These are phyloP conservation scores for Apantesis nais DNA, from an alignment of 2,888 invertebrate genomes.

Conservation along the genomic window DNA sequence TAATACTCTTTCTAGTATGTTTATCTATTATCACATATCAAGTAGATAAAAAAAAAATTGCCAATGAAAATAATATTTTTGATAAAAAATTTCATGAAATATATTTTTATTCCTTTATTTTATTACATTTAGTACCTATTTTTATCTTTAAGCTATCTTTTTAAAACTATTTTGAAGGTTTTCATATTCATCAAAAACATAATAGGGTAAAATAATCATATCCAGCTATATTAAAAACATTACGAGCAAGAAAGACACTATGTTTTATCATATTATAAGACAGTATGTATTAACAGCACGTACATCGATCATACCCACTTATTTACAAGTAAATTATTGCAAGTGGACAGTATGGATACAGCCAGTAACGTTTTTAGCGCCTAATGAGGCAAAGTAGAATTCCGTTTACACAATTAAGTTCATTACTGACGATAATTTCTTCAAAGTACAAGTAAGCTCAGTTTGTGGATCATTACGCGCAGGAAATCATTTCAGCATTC, in stretches of 20 bases:
- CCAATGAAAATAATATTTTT: no score
- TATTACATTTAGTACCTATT: no score
- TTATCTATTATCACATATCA: neutral
- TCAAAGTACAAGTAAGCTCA: slow-evolving; percentile 77
- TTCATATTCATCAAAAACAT: neutral
- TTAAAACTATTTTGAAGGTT: no score
- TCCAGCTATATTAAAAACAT: slow-evolving; percentile 25
- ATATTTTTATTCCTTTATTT: no score
- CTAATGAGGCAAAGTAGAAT: slow-evolving; percentile 62
- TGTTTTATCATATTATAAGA: slow-evolving; percentile 40
- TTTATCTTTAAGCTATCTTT: no score
- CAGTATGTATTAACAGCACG: slow-evolving; percentile 36
- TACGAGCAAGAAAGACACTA: slow-evolving; percentile 37
- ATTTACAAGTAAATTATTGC: slow-evolving; percentile 52
- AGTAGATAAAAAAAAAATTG: neutral
- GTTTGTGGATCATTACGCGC: slow-evolving; percentile 51
- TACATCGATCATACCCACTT: slow-evolving; percentile 42
- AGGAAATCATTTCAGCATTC: slow-evolving; percentile 73
- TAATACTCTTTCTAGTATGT: neutral
- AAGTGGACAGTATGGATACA: slow-evolving; percentile 56
- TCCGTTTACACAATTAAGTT: slow-evolving; percentile 74
- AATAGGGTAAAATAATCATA: slow-evolving; percentile 33
- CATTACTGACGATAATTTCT: slow-evolving; percentile 71
- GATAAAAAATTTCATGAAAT: no score
- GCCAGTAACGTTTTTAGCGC: slow-evolving; percentile 46